Evolutionary conservation across 2,888 invertebrate genomes (phyloP).

Genomic region (Lordiphosa fenestrarum): DNA sequence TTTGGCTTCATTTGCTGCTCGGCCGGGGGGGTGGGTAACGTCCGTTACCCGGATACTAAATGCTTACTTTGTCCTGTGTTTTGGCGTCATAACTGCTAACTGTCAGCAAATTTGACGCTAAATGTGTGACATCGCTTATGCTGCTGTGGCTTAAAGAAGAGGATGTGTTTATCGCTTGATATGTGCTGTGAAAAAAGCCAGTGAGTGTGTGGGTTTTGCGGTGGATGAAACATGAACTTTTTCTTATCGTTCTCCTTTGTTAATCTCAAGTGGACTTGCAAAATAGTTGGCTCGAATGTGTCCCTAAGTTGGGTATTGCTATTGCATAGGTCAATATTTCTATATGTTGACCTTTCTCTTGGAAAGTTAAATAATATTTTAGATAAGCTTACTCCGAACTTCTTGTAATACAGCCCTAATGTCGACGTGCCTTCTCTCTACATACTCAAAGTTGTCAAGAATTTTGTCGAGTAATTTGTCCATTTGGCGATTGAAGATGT

Average conservation of each 20-base stretch:
- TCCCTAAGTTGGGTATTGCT: too few species aligned
- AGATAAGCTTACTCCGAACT: too few species aligned
- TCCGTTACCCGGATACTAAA: conserved; percentile 34
- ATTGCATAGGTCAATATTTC: too few species aligned
- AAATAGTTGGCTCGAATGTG: too few species aligned
- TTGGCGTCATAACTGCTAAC: conserved; percentile 57
- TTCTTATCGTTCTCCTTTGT: neutral
- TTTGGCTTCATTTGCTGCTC: conserved; percentile 28
- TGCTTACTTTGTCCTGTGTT: conserved; percentile 49
- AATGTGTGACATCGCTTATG: conserved; percentile 59
- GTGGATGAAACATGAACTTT: neutral
- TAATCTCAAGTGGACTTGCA: neutral
- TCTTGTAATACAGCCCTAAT: too few species aligned
- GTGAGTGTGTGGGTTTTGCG: conserved; percentile 29
- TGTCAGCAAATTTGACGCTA: conserved; percentile 66
- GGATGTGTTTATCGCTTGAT: conserved; percentile 13
- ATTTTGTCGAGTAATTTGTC: too few species aligned
- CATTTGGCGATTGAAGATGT: too few species aligned
- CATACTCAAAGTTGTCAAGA: too few species aligned
- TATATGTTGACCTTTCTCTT: too few species aligned
- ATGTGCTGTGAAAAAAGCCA: neutral
- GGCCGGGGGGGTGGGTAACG: conserved; percentile 4
- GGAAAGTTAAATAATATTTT: too few species aligned
- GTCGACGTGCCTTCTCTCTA: too few species aligned
- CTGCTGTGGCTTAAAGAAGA: conserved; percentile 39